phyloP scores from a whole-genome alignment of 2,888 invertebrate genomes.

The Vandiemenella viatica region DNA sequence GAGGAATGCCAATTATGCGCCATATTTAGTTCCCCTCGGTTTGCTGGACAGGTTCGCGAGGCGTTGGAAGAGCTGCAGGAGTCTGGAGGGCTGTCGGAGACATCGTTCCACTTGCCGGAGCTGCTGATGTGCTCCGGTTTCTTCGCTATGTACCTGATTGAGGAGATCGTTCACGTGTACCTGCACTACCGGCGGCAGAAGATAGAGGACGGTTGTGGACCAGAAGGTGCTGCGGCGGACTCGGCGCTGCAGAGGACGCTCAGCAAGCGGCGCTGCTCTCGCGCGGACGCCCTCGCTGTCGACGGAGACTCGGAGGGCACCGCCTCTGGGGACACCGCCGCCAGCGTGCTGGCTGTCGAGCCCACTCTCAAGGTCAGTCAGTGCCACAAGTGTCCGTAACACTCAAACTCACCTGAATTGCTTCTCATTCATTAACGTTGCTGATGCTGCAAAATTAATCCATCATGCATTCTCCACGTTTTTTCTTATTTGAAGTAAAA shows the following conservation, averaged over 20 bases:
- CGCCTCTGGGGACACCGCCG: too few relatives aligned
- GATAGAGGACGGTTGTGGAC: neutral
- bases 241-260: conserved; percentile 16
- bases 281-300: neutral
- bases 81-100: conserved; percentile 30
- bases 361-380: too few relatives aligned
- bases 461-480: too few relatives aligned
- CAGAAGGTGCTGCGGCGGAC: neutral
- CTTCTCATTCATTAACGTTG: too few relatives aligned
- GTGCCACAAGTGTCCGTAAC: too few relatives aligned
- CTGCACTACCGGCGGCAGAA: conserved; percentile 34
- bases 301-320: neutral
- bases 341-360: neutral
- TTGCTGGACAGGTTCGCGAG: too few relatives aligned
- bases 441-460: too few relatives aligned
- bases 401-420: too few relatives aligned
- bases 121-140: conserved; percentile 60
- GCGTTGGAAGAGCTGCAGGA: conserved; percentile 44
- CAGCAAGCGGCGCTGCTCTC: neutral
- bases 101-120: conserved; percentile 50
- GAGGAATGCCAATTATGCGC: too few relatives aligned
- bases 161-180: conserved; percentile 59
- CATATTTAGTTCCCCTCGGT: too few relatives aligned
- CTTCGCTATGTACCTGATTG: conserved; percentile 64
- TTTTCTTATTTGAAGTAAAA: too few relatives aligned